Conservation (phyloP, 2,797 vertebrate genomes). For the Aulostomus chinensis region DNA sequence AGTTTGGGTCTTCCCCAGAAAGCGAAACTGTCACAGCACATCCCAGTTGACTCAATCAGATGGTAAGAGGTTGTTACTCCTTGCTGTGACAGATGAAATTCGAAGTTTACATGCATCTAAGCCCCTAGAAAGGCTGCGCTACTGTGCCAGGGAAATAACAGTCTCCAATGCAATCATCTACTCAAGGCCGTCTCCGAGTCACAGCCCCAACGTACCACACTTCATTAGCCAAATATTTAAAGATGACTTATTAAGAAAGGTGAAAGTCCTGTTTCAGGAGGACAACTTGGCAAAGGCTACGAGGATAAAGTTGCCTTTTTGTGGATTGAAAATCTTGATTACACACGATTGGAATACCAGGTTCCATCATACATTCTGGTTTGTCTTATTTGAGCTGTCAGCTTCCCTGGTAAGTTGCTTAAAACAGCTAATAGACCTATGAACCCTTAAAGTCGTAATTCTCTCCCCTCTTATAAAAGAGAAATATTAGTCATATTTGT, state of each 20-base stretch:
- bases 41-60: conserved; percentile 46
- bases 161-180: conserved; percentile 50
- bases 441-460: too few species aligned
- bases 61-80: conserved; percentile 45
- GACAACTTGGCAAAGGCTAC: conserved; percentile 59
- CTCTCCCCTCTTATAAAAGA: too few species aligned
- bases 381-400: too few species aligned
- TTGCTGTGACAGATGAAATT: conserved; percentile 27
- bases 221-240: conserved; percentile 67
- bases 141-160: conserved; percentile 45
- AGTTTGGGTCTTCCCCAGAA: conserved; percentile 62
- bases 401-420: too few species aligned
- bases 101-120: conserved; percentile 45
- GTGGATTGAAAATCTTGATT: too few species aligned
- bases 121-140: conserved; percentile 5
- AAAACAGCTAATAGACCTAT: too few species aligned
- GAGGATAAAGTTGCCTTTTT: too few species aligned
- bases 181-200: conserved; percentile 56
- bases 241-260: conserved; percentile 60
- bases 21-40: conserved; percentile 47
- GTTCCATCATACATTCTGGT: too few species aligned
- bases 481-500: too few species aligned
- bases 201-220: conserved; percentile 44
- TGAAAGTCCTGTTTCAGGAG: conserved; percentile 44
- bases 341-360: too few species aligned